These are phyloP conservation scores for Osmerus mordax DNA, from an alignment of 2,113 vertebrate species.

Conservation along the genomic window DNA sequence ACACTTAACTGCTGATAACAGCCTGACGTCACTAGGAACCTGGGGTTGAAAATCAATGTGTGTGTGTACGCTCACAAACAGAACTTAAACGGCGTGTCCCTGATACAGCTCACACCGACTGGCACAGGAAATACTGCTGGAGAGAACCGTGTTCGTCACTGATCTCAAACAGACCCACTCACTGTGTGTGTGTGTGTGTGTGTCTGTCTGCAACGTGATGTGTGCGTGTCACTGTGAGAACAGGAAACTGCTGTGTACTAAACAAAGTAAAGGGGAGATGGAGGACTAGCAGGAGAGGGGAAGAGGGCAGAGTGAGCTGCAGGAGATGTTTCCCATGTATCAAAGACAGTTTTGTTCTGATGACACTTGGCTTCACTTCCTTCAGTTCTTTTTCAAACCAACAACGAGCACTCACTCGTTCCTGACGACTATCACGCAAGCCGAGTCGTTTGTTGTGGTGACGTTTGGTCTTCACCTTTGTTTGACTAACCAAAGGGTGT, in stretches of 20 bases:
- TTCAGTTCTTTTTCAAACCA: constrained; percentile 18
- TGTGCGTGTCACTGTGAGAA: background rate
- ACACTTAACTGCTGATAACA: no score
- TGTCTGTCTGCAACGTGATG: background rate
- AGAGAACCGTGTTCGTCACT: no score
- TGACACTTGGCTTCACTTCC: constrained; percentile 13
- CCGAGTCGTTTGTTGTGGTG: constrained; percentile 25
- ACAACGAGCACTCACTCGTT: no score
- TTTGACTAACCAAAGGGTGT: constrained; percentile 15
- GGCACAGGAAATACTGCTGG: background rate
- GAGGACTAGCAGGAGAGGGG: no score
- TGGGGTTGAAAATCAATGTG: background rate
- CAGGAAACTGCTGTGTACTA: background rate
- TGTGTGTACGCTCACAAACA: background rate
- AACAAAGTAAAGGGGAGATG: background rate
- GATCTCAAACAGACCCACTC: no score
- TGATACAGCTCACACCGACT: background rate
- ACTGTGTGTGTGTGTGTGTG: background rate
- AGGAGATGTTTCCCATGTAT: no score
- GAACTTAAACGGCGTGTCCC: background rate
- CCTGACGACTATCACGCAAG: no score
- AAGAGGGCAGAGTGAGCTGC: background rate
- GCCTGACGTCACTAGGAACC: constrained; percentile 10
- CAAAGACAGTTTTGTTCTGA: no score
- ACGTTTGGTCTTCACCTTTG: constrained; percentile 13